Evolutionary conservation across 2,888 invertebrate genomes (phyloP).

Genomic region (Dioctria rufipes): DNA sequence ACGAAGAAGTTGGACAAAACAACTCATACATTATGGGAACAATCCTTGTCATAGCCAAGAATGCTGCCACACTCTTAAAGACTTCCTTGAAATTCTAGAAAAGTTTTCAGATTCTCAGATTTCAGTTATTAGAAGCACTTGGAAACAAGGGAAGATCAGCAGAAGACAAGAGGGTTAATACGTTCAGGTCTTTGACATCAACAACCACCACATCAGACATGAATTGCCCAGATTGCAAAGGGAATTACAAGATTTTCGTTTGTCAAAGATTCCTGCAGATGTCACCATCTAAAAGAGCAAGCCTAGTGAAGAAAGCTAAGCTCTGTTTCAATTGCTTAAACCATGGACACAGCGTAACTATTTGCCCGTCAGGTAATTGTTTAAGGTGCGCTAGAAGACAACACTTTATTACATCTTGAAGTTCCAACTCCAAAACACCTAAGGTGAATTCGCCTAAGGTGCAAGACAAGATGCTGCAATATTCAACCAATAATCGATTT

Average conservation of each 20-base stretch:
- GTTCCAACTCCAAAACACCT: background rate
- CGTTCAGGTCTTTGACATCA: background rate
- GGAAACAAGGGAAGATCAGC: background rate
- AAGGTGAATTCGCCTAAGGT: too few relatives aligned
- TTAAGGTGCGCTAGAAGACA: too few relatives aligned
- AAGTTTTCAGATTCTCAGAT: too few relatives aligned
- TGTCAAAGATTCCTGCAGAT: too few relatives aligned
- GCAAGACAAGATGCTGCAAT: too few relatives aligned
- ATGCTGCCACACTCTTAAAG: background rate
- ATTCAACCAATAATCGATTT: background rate
- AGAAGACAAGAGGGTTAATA: background rate
- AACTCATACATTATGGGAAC: background rate
- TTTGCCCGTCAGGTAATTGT: background rate
- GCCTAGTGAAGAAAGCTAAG: too few relatives aligned
- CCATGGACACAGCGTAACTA: background rate
- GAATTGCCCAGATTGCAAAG: background rate
- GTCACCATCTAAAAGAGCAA: too few relatives aligned
- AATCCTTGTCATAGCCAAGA: background rate
- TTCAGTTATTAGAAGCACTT: background rate
- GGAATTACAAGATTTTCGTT: too few relatives aligned
- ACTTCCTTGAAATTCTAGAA: constrained; percentile 10
- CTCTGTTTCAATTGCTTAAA: background rate
- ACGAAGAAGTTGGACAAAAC: background rate
- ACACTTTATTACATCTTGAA: background rate
- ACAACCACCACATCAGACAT: background rate